These are phyloP conservation scores for Callinectes sapidus DNA, from an alignment of 2,888 invertebrate genomes.

Conservation along the genomic window DNA sequence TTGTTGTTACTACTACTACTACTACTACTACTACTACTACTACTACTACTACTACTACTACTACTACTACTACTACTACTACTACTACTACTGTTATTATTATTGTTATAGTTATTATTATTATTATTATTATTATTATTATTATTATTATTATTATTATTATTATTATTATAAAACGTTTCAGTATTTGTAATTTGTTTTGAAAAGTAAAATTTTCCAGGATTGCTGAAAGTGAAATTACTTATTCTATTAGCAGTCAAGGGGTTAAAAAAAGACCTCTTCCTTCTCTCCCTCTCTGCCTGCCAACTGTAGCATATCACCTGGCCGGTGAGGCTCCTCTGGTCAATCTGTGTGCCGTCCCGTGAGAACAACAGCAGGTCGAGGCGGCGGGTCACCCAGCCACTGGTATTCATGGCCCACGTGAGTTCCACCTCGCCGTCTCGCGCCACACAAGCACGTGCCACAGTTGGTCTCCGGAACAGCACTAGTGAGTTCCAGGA, in stretches of 20 bases:
- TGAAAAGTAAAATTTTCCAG: background rate
- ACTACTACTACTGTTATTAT: background rate
- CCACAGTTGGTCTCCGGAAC: slow-evolving; percentile 52
- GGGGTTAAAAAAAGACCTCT: too few relatives aligned
- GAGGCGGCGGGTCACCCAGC: slow-evolving; percentile 47
- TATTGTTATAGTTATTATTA: background rate
- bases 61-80: too few relatives aligned
- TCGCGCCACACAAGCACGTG: slow-evolving; percentile 50
- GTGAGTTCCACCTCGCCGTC: slow-evolving; percentile 52
- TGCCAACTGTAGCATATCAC: too few relatives aligned
- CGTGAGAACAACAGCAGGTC: background rate
- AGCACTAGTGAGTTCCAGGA: slow-evolving; percentile 6
- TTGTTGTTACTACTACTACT: too few relatives aligned
- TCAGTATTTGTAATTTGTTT: background rate
- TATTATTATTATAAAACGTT: background rate
- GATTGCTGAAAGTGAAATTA: background rate
- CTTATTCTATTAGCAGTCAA: background rate
- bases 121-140: slow-evolving; percentile 22
- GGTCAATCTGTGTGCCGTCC: background rate
- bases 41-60: too few relatives aligned
- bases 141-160: background rate
- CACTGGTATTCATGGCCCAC: slow-evolving; percentile 38
- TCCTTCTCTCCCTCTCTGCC: too few relatives aligned
- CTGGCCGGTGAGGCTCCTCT: slow-evolving; percentile 38
- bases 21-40: too few relatives aligned